Conservation (phyloP, 2,113 vertebrate genomes). For the Nibea albiflora region DNA sequence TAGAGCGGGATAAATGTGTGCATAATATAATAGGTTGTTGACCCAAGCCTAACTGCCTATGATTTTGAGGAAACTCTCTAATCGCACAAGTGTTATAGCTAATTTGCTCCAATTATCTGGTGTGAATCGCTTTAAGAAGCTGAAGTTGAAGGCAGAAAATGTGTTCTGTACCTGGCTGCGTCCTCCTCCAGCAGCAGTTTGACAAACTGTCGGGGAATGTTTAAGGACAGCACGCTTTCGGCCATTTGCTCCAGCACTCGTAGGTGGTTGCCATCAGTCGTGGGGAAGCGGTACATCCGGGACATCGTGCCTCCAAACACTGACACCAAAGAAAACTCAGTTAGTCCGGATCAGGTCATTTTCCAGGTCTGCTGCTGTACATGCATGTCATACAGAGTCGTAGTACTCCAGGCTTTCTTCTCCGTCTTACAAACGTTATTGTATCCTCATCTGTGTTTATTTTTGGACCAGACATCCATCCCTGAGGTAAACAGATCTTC, state of each 20-base stretch:
- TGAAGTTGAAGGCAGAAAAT: no score
- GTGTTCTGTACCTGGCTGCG: slow-evolving; percentile 86
- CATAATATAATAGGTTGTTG: no score
- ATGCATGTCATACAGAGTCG: background rate
- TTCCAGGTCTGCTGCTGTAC: background rate
- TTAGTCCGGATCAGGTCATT: background rate
- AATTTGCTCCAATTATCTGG: background rate
- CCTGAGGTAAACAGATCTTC: slow-evolving; percentile 36
- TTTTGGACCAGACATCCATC: slow-evolving; percentile 12
- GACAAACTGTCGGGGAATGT: slow-evolving; percentile 95
- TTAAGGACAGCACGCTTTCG: slow-evolving; percentile 92
- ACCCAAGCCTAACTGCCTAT: no score
- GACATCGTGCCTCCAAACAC: slow-evolving; percentile 98
- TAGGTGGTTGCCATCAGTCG: slow-evolving; percentile 94
- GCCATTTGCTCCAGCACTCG: slow-evolving; percentile 99
- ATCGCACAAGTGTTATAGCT: no score
- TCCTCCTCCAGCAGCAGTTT: slow-evolving; percentile 97
- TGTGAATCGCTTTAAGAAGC: background rate
- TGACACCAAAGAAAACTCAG: slow-evolving; percentile 57
- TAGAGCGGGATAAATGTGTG: no score
- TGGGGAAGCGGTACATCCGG: slow-evolving; percentile 97
- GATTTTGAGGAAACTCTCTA: no score
- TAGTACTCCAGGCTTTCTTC: no score
- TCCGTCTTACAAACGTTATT: background rate
- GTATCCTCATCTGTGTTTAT: slow-evolving; percentile 20